Evolutionary conservation across 1,140 invertebrate species (phyloP).

Genomic region (Alviniconcha marisindica): DNA sequence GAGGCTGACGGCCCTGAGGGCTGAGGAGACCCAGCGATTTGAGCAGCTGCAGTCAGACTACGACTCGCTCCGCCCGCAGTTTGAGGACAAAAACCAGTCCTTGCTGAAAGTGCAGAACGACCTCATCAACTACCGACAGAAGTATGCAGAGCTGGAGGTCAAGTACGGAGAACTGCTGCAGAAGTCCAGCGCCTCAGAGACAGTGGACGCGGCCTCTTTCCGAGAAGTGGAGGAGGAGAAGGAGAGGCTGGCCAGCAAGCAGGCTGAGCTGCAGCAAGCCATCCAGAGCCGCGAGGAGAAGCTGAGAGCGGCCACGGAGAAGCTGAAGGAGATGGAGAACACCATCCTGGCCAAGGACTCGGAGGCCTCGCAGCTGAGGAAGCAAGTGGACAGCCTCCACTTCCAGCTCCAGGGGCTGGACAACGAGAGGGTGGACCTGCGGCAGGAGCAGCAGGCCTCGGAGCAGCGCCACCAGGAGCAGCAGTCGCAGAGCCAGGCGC

Average conservation of each 20-base stretch:
- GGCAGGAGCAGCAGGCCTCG: constrained; percentile 52
- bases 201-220: constrained; percentile 62
- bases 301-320: constrained; percentile 59
- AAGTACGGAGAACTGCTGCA: constrained; percentile 70
- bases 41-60: constrained; percentile 72
- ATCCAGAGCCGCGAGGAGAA: constrained; percentile 63
- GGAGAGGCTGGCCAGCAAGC: constrained; percentile 55
- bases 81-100: constrained; percentile 76
- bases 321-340: constrained; percentile 65
- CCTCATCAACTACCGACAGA: constrained; percentile 77
- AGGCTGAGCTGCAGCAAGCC: constrained; percentile 54
- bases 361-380: constrained; percentile 63
- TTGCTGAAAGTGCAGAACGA: constrained; percentile 79
- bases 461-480: constrained; percentile 58
- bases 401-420: constrained; percentile 70
- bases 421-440: constrained; percentile 60
- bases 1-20: constrained; percentile 79
- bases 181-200: constrained; percentile 61
- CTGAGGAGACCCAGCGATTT: constrained; percentile 69
- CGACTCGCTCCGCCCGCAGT: constrained; percentile 63
- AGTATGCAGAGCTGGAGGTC: constrained; percentile 77
- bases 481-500: constrained; percentile 55
- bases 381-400: constrained; percentile 70
- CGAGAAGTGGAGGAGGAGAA: constrained; percentile 63
- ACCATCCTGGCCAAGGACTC: constrained; percentile 56